Evolutionary conservation across 2,888 invertebrate genomes (phyloP).

Genomic region (Macaria notata): DNA sequence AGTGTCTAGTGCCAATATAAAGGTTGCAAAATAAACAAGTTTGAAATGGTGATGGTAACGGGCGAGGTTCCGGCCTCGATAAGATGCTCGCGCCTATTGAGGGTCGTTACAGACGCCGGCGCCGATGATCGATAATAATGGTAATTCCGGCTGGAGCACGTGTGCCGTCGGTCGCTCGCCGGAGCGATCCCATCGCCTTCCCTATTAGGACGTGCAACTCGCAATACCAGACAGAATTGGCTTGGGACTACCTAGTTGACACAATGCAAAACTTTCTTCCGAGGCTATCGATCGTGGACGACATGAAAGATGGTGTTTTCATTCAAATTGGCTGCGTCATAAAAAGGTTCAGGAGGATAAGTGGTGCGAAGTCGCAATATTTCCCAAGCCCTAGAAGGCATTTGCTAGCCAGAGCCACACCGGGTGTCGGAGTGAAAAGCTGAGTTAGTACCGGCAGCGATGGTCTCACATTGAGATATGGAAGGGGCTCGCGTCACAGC

Average conservation of each 20-base stretch:
- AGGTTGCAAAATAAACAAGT: constrained; percentile 55
- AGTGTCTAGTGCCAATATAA: constrained; percentile 34
- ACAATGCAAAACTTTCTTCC: constrained; percentile 24
- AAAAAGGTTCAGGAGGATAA: neutral
- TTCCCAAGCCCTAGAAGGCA: neutral
- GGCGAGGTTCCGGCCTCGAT: constrained; percentile 53
- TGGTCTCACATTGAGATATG: constrained; percentile 48
- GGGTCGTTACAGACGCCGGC: constrained; percentile 74
- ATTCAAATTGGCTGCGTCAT: constrained; percentile 25
- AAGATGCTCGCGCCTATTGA: constrained; percentile 71
- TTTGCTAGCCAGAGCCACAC: neutral
- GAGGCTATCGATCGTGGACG: constrained; percentile 28
- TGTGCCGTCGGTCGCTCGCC: constrained; percentile 68
- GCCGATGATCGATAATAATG: constrained; percentile 82
- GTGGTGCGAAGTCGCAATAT: neutral
- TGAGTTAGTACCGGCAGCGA: constrained; percentile 35
- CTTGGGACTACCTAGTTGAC: constrained; percentile 35
- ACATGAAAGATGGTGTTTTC: constrained; percentile 32
- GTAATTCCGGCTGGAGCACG: constrained; percentile 77
- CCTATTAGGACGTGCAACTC: constrained; percentile 73
- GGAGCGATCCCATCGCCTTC: constrained; percentile 66
- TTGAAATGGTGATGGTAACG: constrained; percentile 59
- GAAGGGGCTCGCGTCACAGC: constrained; percentile 46
- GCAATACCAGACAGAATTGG: constrained; percentile 63
- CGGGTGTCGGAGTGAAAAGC: constrained; percentile 4